Evolutionary conservation across 2,888 invertebrate genomes (phyloP).

Genomic region (Neoscelio sp.): DNA sequence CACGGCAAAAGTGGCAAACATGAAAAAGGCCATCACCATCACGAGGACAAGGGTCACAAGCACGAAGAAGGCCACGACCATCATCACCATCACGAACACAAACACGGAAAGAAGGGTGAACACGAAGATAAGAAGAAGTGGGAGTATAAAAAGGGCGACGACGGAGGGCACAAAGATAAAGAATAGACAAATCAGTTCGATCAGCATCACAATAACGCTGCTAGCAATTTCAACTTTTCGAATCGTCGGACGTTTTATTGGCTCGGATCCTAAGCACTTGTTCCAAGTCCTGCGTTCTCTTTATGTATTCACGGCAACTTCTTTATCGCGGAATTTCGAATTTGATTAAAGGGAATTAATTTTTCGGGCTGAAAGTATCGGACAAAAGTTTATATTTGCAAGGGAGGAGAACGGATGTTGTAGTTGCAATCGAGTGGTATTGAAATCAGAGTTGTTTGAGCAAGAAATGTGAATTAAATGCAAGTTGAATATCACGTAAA

Average conservation of each 20-base stretch:
- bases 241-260: not conserved
- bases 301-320: too few relatives aligned
- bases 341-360: too few relatives aligned
- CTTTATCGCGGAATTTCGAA: too few relatives aligned
- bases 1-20: slow-evolving; percentile 86
- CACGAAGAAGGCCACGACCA: slow-evolving; percentile 85
- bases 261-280: too few relatives aligned
- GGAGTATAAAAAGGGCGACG: slow-evolving; percentile 84
- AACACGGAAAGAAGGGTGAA: slow-evolving; percentile 83
- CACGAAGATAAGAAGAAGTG: slow-evolving; percentile 85
- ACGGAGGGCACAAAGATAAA: slow-evolving; percentile 73
- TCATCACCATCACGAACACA: slow-evolving; percentile 84
- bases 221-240: not conserved
- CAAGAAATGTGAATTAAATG: too few relatives aligned
- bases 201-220: not conserved
- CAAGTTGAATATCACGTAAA: too few relatives aligned
- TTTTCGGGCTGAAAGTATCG: too few relatives aligned
- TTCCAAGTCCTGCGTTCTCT: too few relatives aligned
- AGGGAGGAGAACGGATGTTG: too few relatives aligned
- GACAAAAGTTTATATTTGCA: too few relatives aligned
- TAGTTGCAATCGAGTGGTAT: too few relatives aligned
- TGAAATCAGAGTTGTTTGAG: too few relatives aligned
- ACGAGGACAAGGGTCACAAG: slow-evolving; percentile 86
- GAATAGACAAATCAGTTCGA: not conserved
- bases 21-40: slow-evolving; percentile 85